phyloP scores from a whole-genome alignment of 1,140 invertebrate genomes.

The Atta colombica region DNA sequence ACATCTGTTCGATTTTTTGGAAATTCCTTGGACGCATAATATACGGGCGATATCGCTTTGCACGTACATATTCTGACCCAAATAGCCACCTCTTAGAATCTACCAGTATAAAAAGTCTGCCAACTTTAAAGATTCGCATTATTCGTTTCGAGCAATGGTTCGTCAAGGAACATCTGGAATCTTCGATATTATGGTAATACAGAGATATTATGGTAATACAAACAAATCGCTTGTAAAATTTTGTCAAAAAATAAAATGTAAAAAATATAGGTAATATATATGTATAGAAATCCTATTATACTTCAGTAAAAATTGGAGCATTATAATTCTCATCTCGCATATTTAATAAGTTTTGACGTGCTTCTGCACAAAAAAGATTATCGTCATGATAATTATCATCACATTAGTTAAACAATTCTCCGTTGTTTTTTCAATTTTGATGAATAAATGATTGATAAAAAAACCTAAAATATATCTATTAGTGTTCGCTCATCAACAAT shows the following conservation, averaged over 20 bases:
- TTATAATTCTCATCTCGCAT: neutral
- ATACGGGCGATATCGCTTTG: slow-evolving; percentile 38
- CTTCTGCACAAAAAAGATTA: too few relatives aligned
- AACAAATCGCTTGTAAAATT: neutral
- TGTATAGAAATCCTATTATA: neutral
- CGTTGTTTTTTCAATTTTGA: too few relatives aligned
- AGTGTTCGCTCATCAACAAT: too few relatives aligned
- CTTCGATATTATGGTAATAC: slow-evolving; percentile 44
- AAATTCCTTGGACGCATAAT: slow-evolving; percentile 30
- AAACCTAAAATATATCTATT: too few relatives aligned
- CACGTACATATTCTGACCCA: slow-evolving; percentile 62
- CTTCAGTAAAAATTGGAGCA: neutral
- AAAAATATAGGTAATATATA: neutral
- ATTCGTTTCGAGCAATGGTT: slow-evolving; percentile 1
- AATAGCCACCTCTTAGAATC: slow-evolving; percentile 69
- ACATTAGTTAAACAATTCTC: too few relatives aligned
- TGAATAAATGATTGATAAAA: too few relatives aligned
- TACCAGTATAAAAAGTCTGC: slow-evolving; percentile 68
- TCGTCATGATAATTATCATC: too few relatives aligned
- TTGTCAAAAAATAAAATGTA: neutral
- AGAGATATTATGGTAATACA: slow-evolving; percentile 40
- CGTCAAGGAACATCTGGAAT: neutral
- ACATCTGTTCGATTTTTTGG: neutral
- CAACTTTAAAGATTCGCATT: slow-evolving; percentile 25
- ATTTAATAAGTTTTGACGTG: neutral